Percentiles rank a stretch among this genome's conserved stretches.
Conservation (phyloP, 2,888 invertebrate genomes). For the Pseudanteris insignis region DNA sequence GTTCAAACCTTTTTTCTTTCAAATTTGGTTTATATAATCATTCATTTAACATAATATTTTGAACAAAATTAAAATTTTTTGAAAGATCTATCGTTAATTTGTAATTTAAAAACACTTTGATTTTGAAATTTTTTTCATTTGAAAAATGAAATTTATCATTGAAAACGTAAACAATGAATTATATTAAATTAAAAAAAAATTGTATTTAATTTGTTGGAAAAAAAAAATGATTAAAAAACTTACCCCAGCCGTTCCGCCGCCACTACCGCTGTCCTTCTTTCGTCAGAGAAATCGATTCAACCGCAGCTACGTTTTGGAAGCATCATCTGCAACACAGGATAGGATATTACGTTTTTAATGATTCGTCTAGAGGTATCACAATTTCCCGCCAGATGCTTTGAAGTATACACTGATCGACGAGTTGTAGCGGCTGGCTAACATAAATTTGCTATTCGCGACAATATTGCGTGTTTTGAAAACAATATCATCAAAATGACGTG, state of each 20-base stretch:
- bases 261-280: constrained; percentile 64
- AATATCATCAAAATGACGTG: constrained; percentile 35
- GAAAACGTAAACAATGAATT: too few relatives aligned
- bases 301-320: constrained; percentile 50
- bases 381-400: constrained; percentile 21
- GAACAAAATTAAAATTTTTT: too few relatives aligned
- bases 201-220: too few relatives aligned
- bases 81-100: too few relatives aligned
- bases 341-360: constrained; percentile 52
- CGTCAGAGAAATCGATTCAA: constrained; percentile 48
- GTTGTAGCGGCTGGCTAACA: constrained; percentile 34
- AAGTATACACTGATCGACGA: constrained; percentile 41
- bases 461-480: constrained; percentile 38
- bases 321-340: constrained; percentile 58
- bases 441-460: constrained; percentile 29
- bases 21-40: too few relatives aligned
- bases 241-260: constrained; percentile 65
- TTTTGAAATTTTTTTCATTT: too few relatives aligned
- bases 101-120: too few relatives aligned
- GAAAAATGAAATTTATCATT: too few relatives aligned
- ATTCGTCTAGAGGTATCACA: constrained; percentile 37
- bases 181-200: too few relatives aligned
- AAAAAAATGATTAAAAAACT: constrained; percentile 37
- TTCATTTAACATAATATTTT: too few relatives aligned
- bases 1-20: too few relatives aligned